Evolutionary conservation across 2,888 invertebrate genomes (phyloP), one percentile per base, ranked within the genome.

Genomic region (Drosophila niveifrons): DNA sequence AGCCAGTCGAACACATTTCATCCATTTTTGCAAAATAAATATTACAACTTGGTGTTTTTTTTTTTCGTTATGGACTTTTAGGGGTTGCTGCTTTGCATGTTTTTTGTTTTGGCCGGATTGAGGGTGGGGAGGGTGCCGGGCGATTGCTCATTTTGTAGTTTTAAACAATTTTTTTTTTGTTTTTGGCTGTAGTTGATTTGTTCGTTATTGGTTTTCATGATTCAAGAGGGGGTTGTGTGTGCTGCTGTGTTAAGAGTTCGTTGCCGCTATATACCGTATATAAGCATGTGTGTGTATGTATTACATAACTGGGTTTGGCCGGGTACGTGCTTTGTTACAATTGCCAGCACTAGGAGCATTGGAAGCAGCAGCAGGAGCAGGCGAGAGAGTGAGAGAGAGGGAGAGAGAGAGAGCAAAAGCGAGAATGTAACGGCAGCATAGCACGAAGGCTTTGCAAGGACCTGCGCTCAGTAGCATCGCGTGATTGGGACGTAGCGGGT

Each of bases 281-380:
- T 23, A 23, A 23, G 23, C 6, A 23, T 23, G 23, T 23, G 23
- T 23, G 23, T 23, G 18, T 66, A 57, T 72, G 72, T 85, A 72
- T 89, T 85, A 82, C 83, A 89, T 89, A 85, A 85, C 88, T 82
- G 86, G 88, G 88, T 67, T 81, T 72, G 81, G 78, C 72, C 72
- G 80, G 82, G 73, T 73, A 64, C 57, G 62, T 79, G 80, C 70
- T 72, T 78, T 75, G 88, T 87, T 75, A 88, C 76, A 81, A 69
- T 83, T 81, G 69, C 53, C 65, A 67, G 56, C 61, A 46, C 44
- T 52, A 23, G 29, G 36, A 67, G 44, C 58, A 44, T 18, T 46
- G 56, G 17, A 15, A 11, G 17, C 23, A 11, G 13, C 11, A 43
- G 11, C 23, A 23, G 23, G 23, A 23, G 23, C 23, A 41, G 29